Evolutionary conservation across 1,140 invertebrate genomes (phyloP), one percentile per base, ranked within the genome.

Genomic region (Drosophila nigrodunni): DNA sequence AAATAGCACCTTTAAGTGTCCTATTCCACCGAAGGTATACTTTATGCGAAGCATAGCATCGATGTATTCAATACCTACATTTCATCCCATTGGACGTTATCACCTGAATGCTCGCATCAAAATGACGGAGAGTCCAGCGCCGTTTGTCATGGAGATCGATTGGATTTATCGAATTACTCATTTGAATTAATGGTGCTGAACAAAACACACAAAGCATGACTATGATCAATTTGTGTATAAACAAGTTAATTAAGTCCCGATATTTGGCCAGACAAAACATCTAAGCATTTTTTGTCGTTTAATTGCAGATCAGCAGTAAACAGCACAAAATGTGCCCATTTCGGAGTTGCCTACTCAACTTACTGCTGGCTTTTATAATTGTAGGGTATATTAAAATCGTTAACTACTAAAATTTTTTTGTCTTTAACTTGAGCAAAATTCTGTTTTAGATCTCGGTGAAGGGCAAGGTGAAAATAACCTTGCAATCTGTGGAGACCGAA

Each of bases 51-150:
- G 78, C 35, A 59, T 64, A 11, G 50, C 35, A 0, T 18, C 58
- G 0, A 41, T 54, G 8, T 35, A 37, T 15, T 43, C 59, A 39
- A 10, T 78, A 35, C 59, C 82, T 6, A 5, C 3, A 1, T 78
- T 86, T 52, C 78, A 86, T 37, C 74, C 74, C 0, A 44, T 39
- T 9, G 82, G 82, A 50, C 72, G 46, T 13, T 82, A 75, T 49
- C 52, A 72, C 34, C 13, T 71, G 9, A 75, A 35, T 43, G 43
- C 71, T 37, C 61, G 59, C 7, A 21, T 81, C n/a, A 62, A 21
- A 39, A 69, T 72, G 82, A 7, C 49, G 1, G 15, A 74, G 9
- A 77, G 44, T 34, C 9, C 7, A 0, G 49, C 10, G 0, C 81
- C 81, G 0, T 85, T 75, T 18, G 52, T 69, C 2, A 54, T 61